phyloP scores from a whole-genome alignment of 2,113 vertebrate genomes.

The Micromys minutus region DNA sequence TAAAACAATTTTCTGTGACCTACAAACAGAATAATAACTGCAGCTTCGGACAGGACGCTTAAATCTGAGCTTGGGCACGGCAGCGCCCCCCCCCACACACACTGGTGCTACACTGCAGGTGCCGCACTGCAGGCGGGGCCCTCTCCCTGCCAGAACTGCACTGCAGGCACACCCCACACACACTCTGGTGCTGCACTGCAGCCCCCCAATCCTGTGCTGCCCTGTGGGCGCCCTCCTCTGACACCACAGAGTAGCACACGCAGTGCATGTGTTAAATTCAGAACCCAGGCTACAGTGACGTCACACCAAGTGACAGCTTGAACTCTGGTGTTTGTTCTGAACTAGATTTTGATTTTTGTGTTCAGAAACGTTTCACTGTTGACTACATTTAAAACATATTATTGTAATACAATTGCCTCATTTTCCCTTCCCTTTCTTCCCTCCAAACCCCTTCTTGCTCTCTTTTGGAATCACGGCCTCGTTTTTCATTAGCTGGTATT shows the following conservation, averaged over 20 bases:
- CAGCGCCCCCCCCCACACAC: no score
- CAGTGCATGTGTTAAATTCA: not conserved
- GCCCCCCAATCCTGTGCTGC: not conserved
- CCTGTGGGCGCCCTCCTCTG: no score
- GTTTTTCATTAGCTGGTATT: not conserved
- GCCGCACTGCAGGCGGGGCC: no score
- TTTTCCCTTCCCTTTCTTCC: not conserved
- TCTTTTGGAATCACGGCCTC: not conserved
- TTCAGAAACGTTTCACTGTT: not conserved
- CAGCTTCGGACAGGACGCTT: not conserved
- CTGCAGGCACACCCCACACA: accelerated
- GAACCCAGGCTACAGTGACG: not conserved
- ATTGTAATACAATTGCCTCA: not conserved
- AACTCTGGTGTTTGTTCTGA: not conserved
- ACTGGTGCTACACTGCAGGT: not conserved
- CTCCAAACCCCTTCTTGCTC: not conserved
- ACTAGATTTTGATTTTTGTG: not conserved
- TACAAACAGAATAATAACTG: not conserved
- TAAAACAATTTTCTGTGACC: not conserved
- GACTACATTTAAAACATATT: not conserved
- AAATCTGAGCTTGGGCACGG: not conserved
- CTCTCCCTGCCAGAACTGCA: no score
- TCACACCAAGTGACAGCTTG: not conserved
- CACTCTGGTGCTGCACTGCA: no score
- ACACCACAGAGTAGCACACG: no score